Base-by-base conservation (phyloP, 2,113 vertebrate genomes). In the Todiramphus saurophagus region DNA sequence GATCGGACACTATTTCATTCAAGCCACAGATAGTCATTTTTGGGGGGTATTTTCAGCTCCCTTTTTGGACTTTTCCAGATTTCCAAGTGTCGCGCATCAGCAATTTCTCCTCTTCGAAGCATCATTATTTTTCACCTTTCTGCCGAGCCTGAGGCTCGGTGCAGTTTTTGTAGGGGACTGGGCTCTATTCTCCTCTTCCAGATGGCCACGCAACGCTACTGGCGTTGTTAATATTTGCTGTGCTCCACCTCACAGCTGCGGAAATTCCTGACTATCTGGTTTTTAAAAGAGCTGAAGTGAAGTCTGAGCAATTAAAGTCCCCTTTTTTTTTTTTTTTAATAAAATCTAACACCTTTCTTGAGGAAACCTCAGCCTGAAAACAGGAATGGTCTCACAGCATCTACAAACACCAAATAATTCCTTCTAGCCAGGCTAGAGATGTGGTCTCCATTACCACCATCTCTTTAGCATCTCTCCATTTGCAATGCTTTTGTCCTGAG, bases 11-110 rank as follows among this genome's bases (percentile, higher is more conserved):
- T 96, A 94, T 97, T 96, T 85, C 2, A 6, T 89, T 97, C 94
- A 94, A 97, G 95, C 95, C 95, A 93, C 96, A 95, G 96, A 85
- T 93, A 94, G 90, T 84, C 33, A 13, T 87, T 95, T 96, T 88
- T 78, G 13, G 88, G 96, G 95, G 83, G 86, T 93, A 55, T 92
- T 97, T 94, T 74, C 83, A 89, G 41, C 87, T 96, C 83, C 67
- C 41, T 87, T 94, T 82, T 58, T 24, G 87, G 70, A 83, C 30
- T 63, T 77, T 39, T 80, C 55, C 81, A 83, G 80, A 68, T 79
- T 89, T 92, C 87, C 81, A 58, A 79, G 91, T 0, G 3, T 64
- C 83, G 43, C 0, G 9, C 86, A 86, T 89, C 86, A 85, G 94
- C 94, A 87, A 27, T 87, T 94, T 91, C 93, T 82, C 41, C 44